A percentile compares a stretch with the other conserved stretches of the same genome.
These are phyloP conservation scores for Cydia fagiglandana DNA, from an alignment of 1,140 invertebrate species.

Conservation along the genomic window DNA sequence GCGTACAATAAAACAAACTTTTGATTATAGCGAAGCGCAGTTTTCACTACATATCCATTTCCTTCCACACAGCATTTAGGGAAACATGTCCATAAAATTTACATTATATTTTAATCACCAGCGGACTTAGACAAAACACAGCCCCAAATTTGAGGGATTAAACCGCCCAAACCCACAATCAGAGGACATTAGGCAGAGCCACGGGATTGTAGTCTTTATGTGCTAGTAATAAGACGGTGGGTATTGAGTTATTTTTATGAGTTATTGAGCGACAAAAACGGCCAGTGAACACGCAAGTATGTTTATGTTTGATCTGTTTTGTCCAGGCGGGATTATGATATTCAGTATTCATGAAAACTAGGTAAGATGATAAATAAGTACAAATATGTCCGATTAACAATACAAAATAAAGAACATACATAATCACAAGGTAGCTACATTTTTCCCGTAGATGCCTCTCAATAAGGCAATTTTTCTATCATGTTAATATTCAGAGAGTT, in stretches of 20 bases:
- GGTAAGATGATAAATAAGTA: too few species aligned
- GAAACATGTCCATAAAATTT: neutral
- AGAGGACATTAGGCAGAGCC: neutral
- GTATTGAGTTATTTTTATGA: conserved; percentile 4
- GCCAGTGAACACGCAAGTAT: neutral
- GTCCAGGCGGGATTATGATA: neutral
- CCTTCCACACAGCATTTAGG: too few species aligned
- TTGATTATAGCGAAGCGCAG: too few species aligned
- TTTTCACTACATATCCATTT: too few species aligned
- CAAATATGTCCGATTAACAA: too few species aligned
- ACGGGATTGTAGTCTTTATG: neutral
- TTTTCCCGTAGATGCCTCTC: too few species aligned
- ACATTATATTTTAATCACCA: neutral
- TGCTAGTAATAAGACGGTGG: neutral
- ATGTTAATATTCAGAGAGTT: too few species aligned
- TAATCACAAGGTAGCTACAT: too few species aligned
- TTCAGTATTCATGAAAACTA: neutral
- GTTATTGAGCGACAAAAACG: neutral
- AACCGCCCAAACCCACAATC: neutral
- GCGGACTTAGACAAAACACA: neutral
- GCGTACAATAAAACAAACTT: too few species aligned
- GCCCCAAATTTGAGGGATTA: neutral
- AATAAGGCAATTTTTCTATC: too few species aligned
- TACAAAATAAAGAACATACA: too few species aligned
- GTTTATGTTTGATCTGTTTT: conserved; percentile 13